These are phyloP conservation scores for Mayetiola destructor DNA, from an alignment of 2,888 invertebrate species.

Conservation along the genomic window DNA sequence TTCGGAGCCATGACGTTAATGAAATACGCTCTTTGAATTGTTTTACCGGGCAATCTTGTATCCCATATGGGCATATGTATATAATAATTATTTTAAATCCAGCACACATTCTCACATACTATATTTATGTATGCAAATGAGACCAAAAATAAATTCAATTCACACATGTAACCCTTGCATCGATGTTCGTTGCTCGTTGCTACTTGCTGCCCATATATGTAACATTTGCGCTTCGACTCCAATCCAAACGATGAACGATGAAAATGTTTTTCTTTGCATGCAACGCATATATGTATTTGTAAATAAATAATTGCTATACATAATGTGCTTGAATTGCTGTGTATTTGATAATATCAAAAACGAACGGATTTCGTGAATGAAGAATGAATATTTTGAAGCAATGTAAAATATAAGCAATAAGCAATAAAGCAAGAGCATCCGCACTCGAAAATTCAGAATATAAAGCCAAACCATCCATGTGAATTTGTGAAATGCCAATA, in stretches of 20 bases:
- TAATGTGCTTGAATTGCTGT: not conserved
- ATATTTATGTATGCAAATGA: slow-evolving; percentile 4
- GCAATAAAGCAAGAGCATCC: not conserved
- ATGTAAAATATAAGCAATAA: not conserved
- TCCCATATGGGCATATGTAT: too few relatives aligned
- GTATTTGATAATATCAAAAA: slow-evolving; percentile 9
- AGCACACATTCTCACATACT: too few relatives aligned
- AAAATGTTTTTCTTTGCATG: not conserved
- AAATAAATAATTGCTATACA: slow-evolving; percentile 8
- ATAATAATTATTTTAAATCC: too few relatives aligned
- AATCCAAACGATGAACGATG: not conserved
- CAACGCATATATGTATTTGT: too few relatives aligned
- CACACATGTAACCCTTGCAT: slow-evolving; percentile 1
- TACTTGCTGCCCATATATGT: not conserved
- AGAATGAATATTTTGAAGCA: not conserved
- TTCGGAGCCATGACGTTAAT: too few relatives aligned
- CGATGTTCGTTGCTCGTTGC: not conserved
- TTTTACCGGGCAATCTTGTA: too few relatives aligned
- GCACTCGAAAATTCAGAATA: too few relatives aligned
- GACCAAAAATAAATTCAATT: slow-evolving; percentile 11
- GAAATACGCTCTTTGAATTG: not conserved
- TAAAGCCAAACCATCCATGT: slow-evolving; percentile 10
- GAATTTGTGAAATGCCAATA: slow-evolving; percentile 9
- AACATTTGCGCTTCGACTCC: not conserved
- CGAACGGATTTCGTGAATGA: too few relatives aligned